Conservation (phyloP, 1,140 invertebrate species). For the Oryctes rhinoceros region DNA sequence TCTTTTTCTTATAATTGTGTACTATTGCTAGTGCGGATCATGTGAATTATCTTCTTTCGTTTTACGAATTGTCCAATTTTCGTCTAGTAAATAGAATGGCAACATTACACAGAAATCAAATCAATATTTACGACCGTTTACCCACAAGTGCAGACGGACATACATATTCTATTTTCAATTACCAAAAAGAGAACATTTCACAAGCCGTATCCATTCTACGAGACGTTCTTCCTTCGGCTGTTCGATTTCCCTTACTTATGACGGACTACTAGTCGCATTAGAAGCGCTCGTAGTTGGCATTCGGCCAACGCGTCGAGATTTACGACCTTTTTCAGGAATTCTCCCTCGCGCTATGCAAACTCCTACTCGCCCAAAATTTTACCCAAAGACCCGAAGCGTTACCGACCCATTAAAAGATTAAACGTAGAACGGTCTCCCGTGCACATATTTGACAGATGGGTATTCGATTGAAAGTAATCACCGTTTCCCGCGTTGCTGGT, state of each 20-base stretch:
- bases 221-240: neutral
- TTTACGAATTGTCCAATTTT: no score
- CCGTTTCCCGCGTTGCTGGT: no score
- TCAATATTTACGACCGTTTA: no score
- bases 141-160: no score
- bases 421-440: neutral
- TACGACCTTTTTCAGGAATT: neutral
- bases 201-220: neutral
- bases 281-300: neutral
- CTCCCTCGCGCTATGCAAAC: neutral
- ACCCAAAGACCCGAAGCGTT: neutral
- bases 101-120: no score
- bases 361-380: conserved; percentile 3
- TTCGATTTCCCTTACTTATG: neutral
- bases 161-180: no score
- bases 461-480: neutral
- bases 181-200: no score
- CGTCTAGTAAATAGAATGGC: no score
- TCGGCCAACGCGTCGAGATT: neutral
- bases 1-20: no score
- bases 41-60: no score
- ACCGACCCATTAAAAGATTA: neutral
- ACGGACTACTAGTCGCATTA: neutral
- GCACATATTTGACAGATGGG: conserved; percentile 1
- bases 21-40: no score